These are phyloP conservation scores for Elysia chlorotica DNA, from an alignment of 1,140 invertebrate species.

Conservation along the genomic window DNA sequence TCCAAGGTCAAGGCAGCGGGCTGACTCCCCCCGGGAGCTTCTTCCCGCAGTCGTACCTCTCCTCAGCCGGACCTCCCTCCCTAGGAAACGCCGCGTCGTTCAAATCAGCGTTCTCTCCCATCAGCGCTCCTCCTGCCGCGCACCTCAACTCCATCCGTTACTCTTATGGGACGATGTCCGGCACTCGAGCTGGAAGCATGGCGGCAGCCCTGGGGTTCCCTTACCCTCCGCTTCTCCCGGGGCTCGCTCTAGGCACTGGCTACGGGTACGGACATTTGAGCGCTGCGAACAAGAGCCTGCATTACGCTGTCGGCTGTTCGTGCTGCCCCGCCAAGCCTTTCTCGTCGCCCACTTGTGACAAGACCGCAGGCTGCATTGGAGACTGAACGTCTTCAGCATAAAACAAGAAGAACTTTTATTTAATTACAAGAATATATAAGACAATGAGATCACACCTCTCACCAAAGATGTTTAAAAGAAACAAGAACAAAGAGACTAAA, in stretches of 20 bases:
- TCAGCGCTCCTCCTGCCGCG: slow-evolving; percentile 30
- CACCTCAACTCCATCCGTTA: slow-evolving; percentile 38
- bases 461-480: no score
- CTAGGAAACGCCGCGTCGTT: slow-evolving; percentile 24
- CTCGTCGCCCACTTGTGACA: slow-evolving; percentile 16
- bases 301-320: slow-evolving; percentile 34
- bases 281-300: slow-evolving; percentile 30
- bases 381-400: no score
- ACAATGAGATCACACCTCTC: no score
- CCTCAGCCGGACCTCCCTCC: no score
- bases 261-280: slow-evolving; percentile 38
- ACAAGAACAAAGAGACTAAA: no score
- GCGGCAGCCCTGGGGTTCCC: slow-evolving; percentile 32
- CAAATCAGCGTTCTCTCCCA: slow-evolving; percentile 55
- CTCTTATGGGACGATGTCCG: slow-evolving; percentile 26
- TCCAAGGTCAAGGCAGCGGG: background rate
- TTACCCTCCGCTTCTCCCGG: slow-evolving; percentile 40
- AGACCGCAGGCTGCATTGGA: slow-evolving; percentile 33
- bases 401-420: background rate
- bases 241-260: slow-evolving; percentile 22
- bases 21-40: background rate
- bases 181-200: slow-evolving; percentile 25
- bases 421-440: background rate
- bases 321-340: slow-evolving; percentile 33
- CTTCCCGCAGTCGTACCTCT: slow-evolving; percentile 9